Conservation (phyloP, 2,113 vertebrate species). For the Colaptes auratus region DNA sequence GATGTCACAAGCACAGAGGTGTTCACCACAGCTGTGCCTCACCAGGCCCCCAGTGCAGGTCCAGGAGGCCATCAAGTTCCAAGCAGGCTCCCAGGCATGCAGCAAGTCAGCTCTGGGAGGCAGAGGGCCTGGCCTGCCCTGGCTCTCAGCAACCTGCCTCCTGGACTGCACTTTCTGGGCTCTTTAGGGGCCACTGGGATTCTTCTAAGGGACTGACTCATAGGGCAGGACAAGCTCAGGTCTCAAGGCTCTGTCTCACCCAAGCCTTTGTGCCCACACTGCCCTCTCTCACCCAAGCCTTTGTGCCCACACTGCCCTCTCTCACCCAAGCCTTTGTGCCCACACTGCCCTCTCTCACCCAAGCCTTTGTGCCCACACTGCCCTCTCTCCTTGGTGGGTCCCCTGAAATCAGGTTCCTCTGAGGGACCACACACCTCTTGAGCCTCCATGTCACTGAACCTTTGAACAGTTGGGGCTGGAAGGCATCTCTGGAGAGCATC, state of each 20-base stretch:
- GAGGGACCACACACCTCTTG: too few relatives aligned
- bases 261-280: background rate
- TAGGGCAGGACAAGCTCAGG: background rate
- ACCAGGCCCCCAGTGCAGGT: background rate
- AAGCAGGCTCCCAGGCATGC: background rate
- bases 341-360: background rate
- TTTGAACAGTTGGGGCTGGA: too few relatives aligned
- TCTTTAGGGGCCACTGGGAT: background rate
- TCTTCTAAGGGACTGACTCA: background rate
- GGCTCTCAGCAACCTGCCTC: background rate
- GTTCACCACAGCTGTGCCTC: background rate
- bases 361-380: background rate
- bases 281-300: too few relatives aligned
- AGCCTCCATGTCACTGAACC: too few relatives aligned
- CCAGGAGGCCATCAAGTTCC: background rate
- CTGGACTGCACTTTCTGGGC: too few relatives aligned
- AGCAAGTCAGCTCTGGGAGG: background rate
- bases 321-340: background rate
- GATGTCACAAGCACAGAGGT: background rate
- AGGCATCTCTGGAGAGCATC: too few relatives aligned
- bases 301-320: background rate
- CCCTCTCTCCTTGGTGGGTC: background rate
- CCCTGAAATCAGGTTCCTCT: background rate
- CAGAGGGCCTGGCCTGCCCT: background rate
- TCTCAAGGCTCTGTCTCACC: background rate